Conservation (phyloP, 23 tunicate genomes). For the Styela clava region DNA sequence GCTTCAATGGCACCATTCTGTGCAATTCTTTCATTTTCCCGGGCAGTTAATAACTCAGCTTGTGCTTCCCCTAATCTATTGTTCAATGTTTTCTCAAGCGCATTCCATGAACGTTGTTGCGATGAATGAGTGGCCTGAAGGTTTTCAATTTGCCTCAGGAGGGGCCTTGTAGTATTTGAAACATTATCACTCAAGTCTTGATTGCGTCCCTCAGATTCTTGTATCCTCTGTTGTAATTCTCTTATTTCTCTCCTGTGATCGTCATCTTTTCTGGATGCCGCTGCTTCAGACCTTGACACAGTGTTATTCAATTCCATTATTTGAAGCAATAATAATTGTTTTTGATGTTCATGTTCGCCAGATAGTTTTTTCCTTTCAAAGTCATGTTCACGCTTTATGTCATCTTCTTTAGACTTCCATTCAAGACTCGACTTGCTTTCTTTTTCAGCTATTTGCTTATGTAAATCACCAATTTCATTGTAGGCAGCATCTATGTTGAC, state of each 20-base stretch:
- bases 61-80: constrained; percentile 70
- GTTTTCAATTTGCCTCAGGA: constrained; percentile 79
- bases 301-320: constrained; percentile 49
- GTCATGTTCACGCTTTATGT: constrained; percentile 37
- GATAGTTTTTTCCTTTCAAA: constrained; percentile 48
- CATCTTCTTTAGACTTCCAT: constrained; percentile 36
- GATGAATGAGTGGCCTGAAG: constrained; percentile 67
- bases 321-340: constrained; percentile 43
- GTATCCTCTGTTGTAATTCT: constrained; percentile 81
- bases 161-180: constrained; percentile 75
- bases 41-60: constrained; percentile 45
- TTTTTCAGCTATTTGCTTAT: constrained; percentile 55
- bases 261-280: constrained; percentile 56
- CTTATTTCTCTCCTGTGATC: constrained; percentile 65
- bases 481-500: constrained; percentile 81
- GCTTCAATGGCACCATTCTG: constrained; percentile 50
- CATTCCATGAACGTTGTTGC: constrained; percentile 78
- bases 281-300: constrained; percentile 57
- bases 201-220: constrained; percentile 82
- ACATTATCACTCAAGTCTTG: constrained; percentile 77
- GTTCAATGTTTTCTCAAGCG: constrained; percentile 74
- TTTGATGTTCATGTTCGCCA: constrained; percentile 75
- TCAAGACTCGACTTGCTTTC: constrained; percentile 50
- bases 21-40: constrained; percentile 57
- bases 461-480: constrained; percentile 73